phyloP scores from a whole-genome alignment of 2,113 vertebrate species.

The Xerus inauris region DNA sequence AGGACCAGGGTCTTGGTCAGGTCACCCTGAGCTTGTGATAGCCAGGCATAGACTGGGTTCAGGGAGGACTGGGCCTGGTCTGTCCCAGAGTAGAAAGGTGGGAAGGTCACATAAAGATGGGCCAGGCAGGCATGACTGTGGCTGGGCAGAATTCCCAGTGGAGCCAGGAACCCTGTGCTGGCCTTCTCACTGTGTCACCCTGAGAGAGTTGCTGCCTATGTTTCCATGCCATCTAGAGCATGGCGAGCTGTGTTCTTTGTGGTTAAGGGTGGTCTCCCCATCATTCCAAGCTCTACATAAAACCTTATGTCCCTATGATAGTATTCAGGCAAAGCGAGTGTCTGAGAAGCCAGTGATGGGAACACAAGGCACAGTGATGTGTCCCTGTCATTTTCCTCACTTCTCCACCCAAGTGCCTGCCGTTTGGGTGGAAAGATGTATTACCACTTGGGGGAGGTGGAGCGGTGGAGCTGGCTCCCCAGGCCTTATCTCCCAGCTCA shows the following conservation, averaged over 20 bases:
- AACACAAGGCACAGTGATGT: too few species aligned
- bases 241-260: neutral
- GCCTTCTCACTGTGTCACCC: too few species aligned
- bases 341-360: neutral
- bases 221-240: neutral
- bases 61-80: neutral
- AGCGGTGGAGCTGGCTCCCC: neutral
- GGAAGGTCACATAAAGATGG: neutral
- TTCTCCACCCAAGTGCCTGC: neutral
- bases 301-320: neutral
- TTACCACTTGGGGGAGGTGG: neutral
- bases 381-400: neutral
- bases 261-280: fast-evolving
- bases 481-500: neutral
- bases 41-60: neutral
- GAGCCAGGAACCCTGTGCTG: neutral
- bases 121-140: neutral
- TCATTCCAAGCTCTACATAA: neutral
- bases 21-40: neutral
- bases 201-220: neutral
- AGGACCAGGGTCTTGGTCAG: neutral
- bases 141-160: neutral
- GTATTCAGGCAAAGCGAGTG: neutral
- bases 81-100: neutral
- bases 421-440: neutral